phyloP scores from a whole-genome alignment of 2,113 vertebrate genomes.

The Lampris megalopsis region DNA sequence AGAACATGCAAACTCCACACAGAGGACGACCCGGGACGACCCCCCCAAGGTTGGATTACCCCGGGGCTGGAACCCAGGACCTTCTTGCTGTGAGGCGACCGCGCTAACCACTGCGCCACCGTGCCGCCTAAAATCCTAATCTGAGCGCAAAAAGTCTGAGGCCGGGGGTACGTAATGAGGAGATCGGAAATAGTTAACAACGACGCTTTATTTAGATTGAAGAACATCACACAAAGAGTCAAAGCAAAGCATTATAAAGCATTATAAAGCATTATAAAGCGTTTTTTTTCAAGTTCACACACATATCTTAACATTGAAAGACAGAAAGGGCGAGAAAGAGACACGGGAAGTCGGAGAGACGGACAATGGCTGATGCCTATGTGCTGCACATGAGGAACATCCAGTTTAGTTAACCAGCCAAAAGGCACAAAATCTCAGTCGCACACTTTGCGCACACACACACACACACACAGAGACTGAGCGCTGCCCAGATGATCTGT shows the following conservation, averaged over 20 bases:
- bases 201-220: conserved; percentile 63
- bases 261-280: no score
- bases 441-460: not conserved
- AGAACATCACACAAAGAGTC: conserved; percentile 48
- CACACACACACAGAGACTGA: conserved; percentile 25
- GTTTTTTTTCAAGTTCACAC: no score
- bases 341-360: conserved; percentile 17
- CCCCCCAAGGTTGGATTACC: no score
- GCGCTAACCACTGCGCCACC: no score
- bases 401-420: not conserved
- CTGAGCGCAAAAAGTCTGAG: not conserved
- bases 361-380: not conserved
- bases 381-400: conserved; percentile 18
- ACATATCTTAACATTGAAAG: no score
- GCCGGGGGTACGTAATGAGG: not conserved
- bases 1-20: no score
- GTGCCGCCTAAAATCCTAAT: not conserved
- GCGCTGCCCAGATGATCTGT: conserved; percentile 33
- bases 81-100: no score
- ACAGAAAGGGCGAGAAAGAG: not conserved
- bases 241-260: conserved; percentile 23
- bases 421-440: not conserved
- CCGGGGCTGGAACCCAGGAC: no score
- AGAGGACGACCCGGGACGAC: no score
- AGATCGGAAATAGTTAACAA: conserved; percentile 20